Conservation (phyloP, 2,113 vertebrate species). For the Hirundichthys speculiger region DNA sequence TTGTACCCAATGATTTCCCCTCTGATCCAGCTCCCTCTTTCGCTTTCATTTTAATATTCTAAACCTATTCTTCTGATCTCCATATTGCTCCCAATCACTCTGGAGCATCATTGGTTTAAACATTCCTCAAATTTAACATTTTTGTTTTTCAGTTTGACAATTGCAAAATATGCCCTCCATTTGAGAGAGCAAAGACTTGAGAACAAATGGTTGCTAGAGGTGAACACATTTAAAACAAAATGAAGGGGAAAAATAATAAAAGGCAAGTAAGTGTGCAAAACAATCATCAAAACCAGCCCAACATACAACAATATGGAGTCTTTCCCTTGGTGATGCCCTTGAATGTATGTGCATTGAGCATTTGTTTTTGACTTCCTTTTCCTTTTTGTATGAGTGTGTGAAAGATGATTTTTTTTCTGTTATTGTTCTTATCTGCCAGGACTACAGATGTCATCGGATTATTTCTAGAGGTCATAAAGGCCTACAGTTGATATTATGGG, state of each 20-base stretch:
- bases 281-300: slow-evolving; percentile 12
- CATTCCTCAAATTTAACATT: neutral
- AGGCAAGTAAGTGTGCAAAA: slow-evolving; percentile 19
- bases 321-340: slow-evolving; percentile 62
- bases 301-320: slow-evolving; percentile 70
- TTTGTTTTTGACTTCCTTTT: slow-evolving; percentile 31
- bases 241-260: slow-evolving; percentile 19
- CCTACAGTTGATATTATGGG: neutral
- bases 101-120: slow-evolving; percentile 48
- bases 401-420: slow-evolving; percentile 31
- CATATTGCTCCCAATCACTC: slow-evolving; percentile 66
- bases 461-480: neutral
- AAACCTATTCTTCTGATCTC: slow-evolving; percentile 58
- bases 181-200: slow-evolving; percentile 19
- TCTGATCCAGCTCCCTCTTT: slow-evolving; percentile 56
- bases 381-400: slow-evolving; percentile 45
- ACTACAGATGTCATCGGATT: slow-evolving; percentile 8
- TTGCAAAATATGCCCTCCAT: slow-evolving; percentile 16
- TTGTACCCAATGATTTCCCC: slow-evolving; percentile 64
- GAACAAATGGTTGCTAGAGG: slow-evolving; percentile 11
- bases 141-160: slow-evolving; percentile 1
- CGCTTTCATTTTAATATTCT: slow-evolving; percentile 52
- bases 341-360: slow-evolving; percentile 52
- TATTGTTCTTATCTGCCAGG: slow-evolving; percentile 23
- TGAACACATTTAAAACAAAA: slow-evolving; percentile 32